Evolutionary conservation across 2,113 vertebrate species (phyloP).

Genomic region (Cyanoramphus novaezelandiae): DNA sequence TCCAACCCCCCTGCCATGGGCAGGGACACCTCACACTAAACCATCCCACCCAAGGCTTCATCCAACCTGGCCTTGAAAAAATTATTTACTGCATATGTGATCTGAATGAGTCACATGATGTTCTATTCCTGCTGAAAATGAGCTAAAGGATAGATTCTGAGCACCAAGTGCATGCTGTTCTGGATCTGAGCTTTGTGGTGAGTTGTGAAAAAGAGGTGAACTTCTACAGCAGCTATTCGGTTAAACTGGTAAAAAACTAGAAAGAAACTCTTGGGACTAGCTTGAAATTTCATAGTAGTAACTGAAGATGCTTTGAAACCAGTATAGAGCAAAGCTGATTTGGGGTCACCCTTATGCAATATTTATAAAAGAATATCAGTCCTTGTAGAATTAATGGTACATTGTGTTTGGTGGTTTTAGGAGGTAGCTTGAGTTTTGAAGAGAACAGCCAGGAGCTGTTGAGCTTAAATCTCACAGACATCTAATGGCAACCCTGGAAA

Average conservation of each 20-base stretch:
- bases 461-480: background rate
- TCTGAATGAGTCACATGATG: fast-evolving
- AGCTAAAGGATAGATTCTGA: background rate
- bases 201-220: background rate
- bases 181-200: slow-evolving; percentile 10
- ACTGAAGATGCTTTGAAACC: background rate
- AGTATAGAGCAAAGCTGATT: background rate
- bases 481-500: background rate
- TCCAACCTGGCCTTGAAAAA: background rate
- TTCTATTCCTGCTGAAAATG: background rate
- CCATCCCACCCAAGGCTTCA: too few relatives aligned
- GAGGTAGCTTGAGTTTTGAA: background rate
- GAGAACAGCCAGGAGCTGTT: background rate
- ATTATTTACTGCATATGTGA: background rate
- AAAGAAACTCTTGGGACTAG: background rate
- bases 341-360: background rate
- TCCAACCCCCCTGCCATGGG: too few relatives aligned
- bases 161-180: background rate
- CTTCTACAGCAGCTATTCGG: background rate
- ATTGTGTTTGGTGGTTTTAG: background rate
- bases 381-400: background rate
- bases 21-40: too few relatives aligned
- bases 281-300: background rate
- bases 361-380: background rate
- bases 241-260: background rate